Conservation (phyloP, 64 coral and sea anemone species). For the Montipora foliosa region DNA sequence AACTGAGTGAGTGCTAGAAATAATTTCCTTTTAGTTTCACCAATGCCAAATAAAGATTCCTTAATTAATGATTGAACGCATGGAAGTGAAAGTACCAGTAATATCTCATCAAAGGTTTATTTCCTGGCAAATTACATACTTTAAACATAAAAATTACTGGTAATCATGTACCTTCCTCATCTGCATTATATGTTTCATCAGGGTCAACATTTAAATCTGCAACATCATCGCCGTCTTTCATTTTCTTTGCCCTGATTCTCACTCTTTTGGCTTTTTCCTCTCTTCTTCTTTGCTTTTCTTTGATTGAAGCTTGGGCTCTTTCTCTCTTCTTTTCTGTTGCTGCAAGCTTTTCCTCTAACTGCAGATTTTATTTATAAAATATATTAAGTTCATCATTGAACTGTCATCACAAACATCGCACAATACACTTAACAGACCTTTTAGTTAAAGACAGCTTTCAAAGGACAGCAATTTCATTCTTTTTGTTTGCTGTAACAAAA, state of each 20-base stretch:
- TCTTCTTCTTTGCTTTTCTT: slow-evolving; percentile 74
- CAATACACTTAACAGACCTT: too few species aligned
- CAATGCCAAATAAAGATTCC: too few species aligned
- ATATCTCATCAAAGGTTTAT: too few species aligned
- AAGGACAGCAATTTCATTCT: neutral
- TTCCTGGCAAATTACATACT: too few species aligned
- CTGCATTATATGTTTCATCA: slow-evolving; percentile 90
- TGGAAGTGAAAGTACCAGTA: too few species aligned
- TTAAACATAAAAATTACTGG: too few species aligned
- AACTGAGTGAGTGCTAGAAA: too few species aligned
- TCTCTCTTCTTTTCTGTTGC: slow-evolving; percentile 79
- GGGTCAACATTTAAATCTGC: slow-evolving; percentile 71
- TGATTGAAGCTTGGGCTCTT: slow-evolving; percentile 76
- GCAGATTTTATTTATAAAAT: neutral
- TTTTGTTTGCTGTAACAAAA: neutral
- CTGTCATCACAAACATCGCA: too few species aligned
- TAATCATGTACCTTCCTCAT: slow-evolving; percentile 71
- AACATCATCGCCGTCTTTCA: slow-evolving; percentile 74
- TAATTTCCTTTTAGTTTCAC: too few species aligned
- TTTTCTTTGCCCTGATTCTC: slow-evolving; percentile 65
- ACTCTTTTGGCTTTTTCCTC: slow-evolving; percentile 85
- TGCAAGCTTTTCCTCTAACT: slow-evolving; percentile 76
- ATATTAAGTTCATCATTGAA: neutral
- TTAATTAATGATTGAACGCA: too few species aligned
- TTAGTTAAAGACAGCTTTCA: too few species aligned